Conservation (phyloP, 2,113 vertebrate genomes). For the Erythrocercus mccallii region DNA sequence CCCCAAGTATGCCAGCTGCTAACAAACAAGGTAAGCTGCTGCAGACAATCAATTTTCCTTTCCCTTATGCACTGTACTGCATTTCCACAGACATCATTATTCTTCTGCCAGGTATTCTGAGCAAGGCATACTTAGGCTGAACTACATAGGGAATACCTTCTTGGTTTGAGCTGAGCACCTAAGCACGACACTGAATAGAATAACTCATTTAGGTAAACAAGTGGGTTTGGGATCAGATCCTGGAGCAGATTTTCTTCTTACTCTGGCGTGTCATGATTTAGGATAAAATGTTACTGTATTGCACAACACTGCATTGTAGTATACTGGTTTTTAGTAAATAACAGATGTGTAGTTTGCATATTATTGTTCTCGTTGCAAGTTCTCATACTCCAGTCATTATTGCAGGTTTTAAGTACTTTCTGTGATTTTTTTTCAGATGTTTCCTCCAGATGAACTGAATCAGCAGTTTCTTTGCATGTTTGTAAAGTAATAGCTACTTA, state of each 20-base stretch:
- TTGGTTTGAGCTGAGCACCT: neutral
- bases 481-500: neutral
- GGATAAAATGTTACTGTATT: neutral
- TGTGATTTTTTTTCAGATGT: neutral
- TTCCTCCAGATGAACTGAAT: neutral
- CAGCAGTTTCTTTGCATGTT: neutral
- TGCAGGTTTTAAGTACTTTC: neutral
- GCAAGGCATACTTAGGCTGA: neutral
- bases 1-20: constrained; percentile 97
- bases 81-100: neutral
- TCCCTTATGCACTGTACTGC: neutral
- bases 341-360: neutral
- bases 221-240: neutral
- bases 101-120: neutral
- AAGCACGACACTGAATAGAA: fast-evolving
- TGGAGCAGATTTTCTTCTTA: neutral
- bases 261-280: neutral
- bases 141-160: neutral
- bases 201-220: neutral
- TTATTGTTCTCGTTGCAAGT: neutral
- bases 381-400: neutral
- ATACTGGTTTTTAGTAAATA: neutral
- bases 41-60: neutral
- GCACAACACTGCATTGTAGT: neutral
- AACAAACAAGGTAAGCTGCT: constrained; percentile 90